Conservation (phyloP, 2,113 vertebrate species). For the Nibea coibor region DNA sequence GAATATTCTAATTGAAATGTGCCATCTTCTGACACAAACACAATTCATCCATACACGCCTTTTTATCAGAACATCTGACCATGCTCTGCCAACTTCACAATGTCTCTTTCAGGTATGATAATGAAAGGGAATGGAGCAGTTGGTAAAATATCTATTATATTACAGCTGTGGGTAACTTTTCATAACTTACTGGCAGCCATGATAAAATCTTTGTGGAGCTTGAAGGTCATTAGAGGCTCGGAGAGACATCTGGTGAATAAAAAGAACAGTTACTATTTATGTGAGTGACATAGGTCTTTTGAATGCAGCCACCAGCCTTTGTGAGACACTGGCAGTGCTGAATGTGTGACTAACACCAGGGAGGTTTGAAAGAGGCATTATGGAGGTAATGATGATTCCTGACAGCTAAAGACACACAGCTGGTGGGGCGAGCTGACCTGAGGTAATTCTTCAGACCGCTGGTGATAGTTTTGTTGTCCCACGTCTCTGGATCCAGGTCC, state of each 20-base stretch:
- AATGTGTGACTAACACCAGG: constrained; percentile 41
- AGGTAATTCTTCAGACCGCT: constrained; percentile 99
- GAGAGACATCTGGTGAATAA: constrained; percentile 89
- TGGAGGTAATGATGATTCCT: constrained; percentile 56
- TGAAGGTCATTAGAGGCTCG: constrained; percentile 98
- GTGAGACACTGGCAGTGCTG: constrained; percentile 35
- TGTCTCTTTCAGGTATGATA: not conserved
- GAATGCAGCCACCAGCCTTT: constrained; percentile 24
- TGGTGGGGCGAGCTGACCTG: constrained; percentile 86
- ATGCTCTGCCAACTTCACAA: not conserved
- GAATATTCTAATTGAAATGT: not conserved
- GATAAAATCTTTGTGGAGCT: constrained; percentile 97
- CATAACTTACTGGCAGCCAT: constrained; percentile 96
- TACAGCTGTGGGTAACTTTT: not conserved
- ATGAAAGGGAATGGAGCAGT: not conserved
- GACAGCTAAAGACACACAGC: constrained; percentile 47
- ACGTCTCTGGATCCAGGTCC: constrained; percentile 94
- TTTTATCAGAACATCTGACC: not conserved
- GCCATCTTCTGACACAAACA: constrained; percentile 6
- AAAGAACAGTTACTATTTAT: constrained; percentile 51
- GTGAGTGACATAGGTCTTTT: constrained; percentile 34
- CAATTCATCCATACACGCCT: not conserved
- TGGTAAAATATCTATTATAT: not conserved
- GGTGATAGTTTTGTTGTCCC: constrained; percentile 99
- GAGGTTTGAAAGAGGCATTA: constrained; percentile 54